Base-by-base conservation (phyloP, 1,140 invertebrate genomes). In the Stegodyphus mimosarum region DNA sequence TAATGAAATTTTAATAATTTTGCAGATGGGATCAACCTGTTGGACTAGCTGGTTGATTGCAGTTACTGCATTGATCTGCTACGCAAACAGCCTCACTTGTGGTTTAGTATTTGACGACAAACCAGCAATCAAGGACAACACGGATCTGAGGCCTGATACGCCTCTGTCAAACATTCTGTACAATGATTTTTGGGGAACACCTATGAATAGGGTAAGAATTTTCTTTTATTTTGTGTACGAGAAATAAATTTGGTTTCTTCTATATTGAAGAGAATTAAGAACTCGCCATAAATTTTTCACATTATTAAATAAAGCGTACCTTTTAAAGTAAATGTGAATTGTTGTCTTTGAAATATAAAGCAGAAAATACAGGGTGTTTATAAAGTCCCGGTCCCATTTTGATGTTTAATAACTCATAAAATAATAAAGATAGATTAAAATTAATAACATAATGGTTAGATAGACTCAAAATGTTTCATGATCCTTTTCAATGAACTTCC, bases 41-140 rank as follows among this genome's bases (percentile, higher is more conserved):
- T 79, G 77, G 77, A 52, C 49, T 33, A 13, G 6, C 6, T 79
- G 49, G 50, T 15, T 79, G 9, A 60, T 81, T 0, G 81, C n/a
- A 1, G 52, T 50, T 5, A 33, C 52, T 5, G 55, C 81, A 4
- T 51, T 70, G 6, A 6, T 88, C 9, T 87, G 80, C 51, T 98
- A 98, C 90, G 93, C 95, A 89, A 98, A 98, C 91, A 95, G 95
- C 89, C 92, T 96, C 66, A 92, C 95, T 88, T 98, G 97, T 91
- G 96, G 95, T 17, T 92, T 93, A 87, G 97, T 98, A 11, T 99
- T 99, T 90, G 98, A 99, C 91, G 97, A 99, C 90, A 96, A 98
- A 89, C 98, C 96, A 90, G 97, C 97, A 18, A 97, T 99, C 88
- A 95, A 96, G 91, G 97, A 98, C 88, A 99, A 99, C 91, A 94